Evolutionary conservation across 92 coral and sea anemone species (phyloP), one percentile per base, ranked within the genome.

Genomic region (Palythoa grandiflora): DNA sequence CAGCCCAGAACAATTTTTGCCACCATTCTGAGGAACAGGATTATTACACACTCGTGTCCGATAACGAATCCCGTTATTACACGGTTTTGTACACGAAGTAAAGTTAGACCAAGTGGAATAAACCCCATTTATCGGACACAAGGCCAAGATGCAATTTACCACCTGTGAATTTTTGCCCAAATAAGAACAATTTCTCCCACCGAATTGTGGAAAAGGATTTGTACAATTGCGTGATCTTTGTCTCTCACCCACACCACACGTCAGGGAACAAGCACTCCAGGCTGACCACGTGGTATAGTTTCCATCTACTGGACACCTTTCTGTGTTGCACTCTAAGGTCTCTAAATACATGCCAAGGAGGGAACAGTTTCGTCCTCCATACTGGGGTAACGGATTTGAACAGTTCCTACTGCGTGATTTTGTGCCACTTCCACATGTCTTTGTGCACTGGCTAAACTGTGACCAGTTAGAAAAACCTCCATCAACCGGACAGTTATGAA

Each of bases 231-330:
- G 89, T 19, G 68, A 76, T 79, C 98, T 92, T 35, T 52, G 73
- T 50, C 28, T 84, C 11, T 90, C 74, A 2, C 98, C 95, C 73
- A 71, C 86, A 12, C 93, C 96, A 83, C 98, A 96, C 36, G 92
- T 91, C 55, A 37, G 77, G 48, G 92, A 90, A 75, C 98, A 96
- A 4, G 89, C 13, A 16, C 83, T 57, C 78, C 84, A 96, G 39
- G 74, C 54, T 9, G 93, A 87, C 98, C 98, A 96, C 1, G 87
- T 28, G 10, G 93, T 71, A 73, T 94, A 96, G 15, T 87, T 92
- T 21, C 98, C 98, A 68, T 94, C 87, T 78, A 93, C 90, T 21
- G 98, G 98, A 47, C 99, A 96, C 54, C 87, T 89, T 9, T 88
- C 60, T 28, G 66, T 80, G 71, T 90, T 91, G 75, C 99, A 96